Evolutionary conservation across 1,140 invertebrate genomes (phyloP).

Genomic region (Frieseomelitta varia): DNA sequence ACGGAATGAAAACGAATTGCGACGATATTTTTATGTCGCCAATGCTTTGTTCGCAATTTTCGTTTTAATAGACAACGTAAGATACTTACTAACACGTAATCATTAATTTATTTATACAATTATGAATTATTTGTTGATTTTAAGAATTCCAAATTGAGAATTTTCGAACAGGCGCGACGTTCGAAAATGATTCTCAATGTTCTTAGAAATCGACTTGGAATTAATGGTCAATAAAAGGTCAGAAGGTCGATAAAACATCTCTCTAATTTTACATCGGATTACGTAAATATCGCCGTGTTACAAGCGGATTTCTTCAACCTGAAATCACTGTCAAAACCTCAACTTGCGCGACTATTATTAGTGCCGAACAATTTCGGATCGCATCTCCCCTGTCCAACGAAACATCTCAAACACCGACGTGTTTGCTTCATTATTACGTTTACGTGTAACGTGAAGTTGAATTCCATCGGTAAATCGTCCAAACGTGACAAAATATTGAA

Average conservation of each 20-base stretch:
- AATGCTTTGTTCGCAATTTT: too few species aligned
- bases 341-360: constrained; percentile 2
- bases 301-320: constrained; percentile 19
- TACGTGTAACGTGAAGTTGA: too few species aligned
- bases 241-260: not conserved
- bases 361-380: too few species aligned
- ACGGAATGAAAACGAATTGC: not conserved
- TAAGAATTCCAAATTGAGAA: not conserved
- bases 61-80: too few species aligned
- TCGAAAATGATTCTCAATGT: not conserved
- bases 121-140: too few species aligned
- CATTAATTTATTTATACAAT: too few species aligned
- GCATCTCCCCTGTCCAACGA: not conserved
- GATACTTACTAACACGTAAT: too few species aligned
- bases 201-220: not conserved
- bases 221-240: not conserved
- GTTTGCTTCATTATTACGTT: too few species aligned
- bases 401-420: not conserved
- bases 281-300: constrained; percentile 13
- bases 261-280: constrained; percentile 24
- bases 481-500: too few species aligned
- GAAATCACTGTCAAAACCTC: constrained; percentile 31
- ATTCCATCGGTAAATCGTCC: too few species aligned
- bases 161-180: too few species aligned
- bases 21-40: not conserved